Evolutionary conservation across 2,113 vertebrate species (phyloP).

Genomic region (Bos javanicus): DNA sequence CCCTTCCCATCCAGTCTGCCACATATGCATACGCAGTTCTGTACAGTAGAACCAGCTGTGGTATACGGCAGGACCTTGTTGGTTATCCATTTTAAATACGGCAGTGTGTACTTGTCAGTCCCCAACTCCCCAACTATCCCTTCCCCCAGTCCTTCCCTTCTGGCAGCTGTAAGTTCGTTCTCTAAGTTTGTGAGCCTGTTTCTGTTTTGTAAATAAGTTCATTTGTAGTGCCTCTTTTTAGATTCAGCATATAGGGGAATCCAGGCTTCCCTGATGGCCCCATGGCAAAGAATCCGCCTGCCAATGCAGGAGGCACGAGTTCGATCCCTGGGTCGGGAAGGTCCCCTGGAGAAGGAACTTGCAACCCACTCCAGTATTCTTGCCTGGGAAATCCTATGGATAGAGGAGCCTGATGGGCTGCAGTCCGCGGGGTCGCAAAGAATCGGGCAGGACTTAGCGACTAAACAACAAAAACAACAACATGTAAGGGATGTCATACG

Average conservation of each 20-base stretch:
- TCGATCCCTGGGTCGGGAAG: neutral
- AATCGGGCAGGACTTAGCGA: neutral
- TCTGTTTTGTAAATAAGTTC: neutral
- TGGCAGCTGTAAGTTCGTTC: neutral
- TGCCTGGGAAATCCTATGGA: neutral
- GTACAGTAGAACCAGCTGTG: neutral
- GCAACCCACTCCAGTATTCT: neutral
- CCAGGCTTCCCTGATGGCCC: neutral
- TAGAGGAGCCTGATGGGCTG: neutral
- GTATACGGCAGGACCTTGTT: fast-evolving
- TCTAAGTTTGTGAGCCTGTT: neutral
- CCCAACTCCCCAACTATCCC: neutral
- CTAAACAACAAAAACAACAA: neutral
- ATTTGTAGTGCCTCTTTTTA: neutral
- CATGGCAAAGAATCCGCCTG: neutral
- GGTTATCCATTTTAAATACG: neutral
- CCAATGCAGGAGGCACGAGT: neutral
- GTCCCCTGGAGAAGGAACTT: neutral
- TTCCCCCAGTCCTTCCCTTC: neutral
- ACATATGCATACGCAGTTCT: neutral
- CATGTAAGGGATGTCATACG: neutral
- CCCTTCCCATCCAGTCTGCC: neutral
- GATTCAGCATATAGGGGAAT: neutral
- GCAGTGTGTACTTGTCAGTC: neutral
- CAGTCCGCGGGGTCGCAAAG: neutral